phyloP scores from a whole-genome alignment of 2,888 invertebrate species.

The Syrista parreyssii region DNA sequence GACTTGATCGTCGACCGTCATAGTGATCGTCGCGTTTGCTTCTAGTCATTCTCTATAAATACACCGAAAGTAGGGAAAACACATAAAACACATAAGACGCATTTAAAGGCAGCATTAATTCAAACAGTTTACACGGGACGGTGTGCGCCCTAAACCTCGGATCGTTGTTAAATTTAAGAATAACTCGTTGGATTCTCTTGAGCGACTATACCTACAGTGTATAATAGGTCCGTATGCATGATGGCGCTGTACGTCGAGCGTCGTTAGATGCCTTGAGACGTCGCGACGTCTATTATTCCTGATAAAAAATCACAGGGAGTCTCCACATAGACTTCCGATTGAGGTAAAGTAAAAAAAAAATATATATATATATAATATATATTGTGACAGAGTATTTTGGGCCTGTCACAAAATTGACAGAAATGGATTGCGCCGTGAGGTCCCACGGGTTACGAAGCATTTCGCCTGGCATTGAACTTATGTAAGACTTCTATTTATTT shows the following conservation, averaged over 20 bases:
- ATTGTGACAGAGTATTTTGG: too few species aligned
- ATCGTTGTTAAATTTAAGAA: constrained; percentile 21
- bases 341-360: too few species aligned
- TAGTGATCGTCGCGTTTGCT: not conserved
- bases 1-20: not conserved
- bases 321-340: not conserved
- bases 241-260: not conserved
- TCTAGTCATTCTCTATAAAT: constrained; percentile 34
- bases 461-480: too few species aligned
- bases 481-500: too few species aligned
- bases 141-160: constrained; percentile 14
- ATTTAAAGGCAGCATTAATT: constrained; percentile 45
- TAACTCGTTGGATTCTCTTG: constrained; percentile 14
- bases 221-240: constrained; percentile 18
- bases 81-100: constrained; percentile 42
- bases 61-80: constrained; percentile 39
- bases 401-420: too few species aligned
- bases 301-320: not conserved
- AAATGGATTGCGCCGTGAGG: too few species aligned
- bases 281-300: not conserved
- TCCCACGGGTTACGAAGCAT: too few species aligned
- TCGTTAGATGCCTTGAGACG: not conserved
- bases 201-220: constrained; percentile 28
- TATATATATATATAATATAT: too few species aligned
- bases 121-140: constrained; percentile 39